Conservation (phyloP, 1,140 invertebrate genomes). For the Augochlora pura region DNA sequence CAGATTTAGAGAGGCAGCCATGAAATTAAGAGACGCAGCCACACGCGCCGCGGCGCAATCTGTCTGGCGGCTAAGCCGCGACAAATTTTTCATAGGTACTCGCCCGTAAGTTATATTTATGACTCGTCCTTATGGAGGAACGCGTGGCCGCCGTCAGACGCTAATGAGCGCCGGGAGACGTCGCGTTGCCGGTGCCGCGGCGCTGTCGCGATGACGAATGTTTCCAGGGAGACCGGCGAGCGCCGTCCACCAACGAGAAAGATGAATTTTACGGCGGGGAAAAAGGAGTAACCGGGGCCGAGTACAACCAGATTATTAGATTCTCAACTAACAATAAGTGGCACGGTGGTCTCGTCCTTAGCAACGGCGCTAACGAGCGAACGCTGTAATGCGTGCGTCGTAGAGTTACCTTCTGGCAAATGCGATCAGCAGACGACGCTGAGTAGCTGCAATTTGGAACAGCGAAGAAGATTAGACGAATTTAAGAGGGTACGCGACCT, state of each 20-base stretch:
- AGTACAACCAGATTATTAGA: not conserved
- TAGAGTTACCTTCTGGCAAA: too few species aligned
- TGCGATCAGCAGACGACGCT: too few species aligned
- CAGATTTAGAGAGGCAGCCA: conserved; percentile 42
- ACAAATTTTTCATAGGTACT: conserved; percentile 71
- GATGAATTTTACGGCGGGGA: not conserved
- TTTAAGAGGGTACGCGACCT: too few species aligned
- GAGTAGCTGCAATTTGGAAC: too few species aligned
- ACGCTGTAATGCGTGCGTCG: not conserved
- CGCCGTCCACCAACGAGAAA: not conserved
- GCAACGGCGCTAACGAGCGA: not conserved
- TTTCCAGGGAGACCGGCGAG: conserved; percentile 54
- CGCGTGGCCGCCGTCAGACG: conserved; percentile 62
- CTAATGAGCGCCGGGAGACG: conserved; percentile 65
- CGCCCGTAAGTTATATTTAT: conserved; percentile 69
- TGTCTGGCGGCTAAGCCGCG: conserved; percentile 63
- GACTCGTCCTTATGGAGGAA: conserved; percentile 64
- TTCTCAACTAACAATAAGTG: not conserved
- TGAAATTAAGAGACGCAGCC: conserved; percentile 48
- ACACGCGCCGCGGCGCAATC: conserved; percentile 50
- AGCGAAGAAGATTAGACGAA: too few species aligned
- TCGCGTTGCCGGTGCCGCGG: conserved; percentile 23
- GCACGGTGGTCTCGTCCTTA: not conserved
- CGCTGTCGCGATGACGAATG: conserved; percentile 64
- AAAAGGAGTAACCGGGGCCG: not conserved